phyloP scores from a whole-genome alignment of 2,113 vertebrate genomes.

The Cricetomys ansorgei region DNA sequence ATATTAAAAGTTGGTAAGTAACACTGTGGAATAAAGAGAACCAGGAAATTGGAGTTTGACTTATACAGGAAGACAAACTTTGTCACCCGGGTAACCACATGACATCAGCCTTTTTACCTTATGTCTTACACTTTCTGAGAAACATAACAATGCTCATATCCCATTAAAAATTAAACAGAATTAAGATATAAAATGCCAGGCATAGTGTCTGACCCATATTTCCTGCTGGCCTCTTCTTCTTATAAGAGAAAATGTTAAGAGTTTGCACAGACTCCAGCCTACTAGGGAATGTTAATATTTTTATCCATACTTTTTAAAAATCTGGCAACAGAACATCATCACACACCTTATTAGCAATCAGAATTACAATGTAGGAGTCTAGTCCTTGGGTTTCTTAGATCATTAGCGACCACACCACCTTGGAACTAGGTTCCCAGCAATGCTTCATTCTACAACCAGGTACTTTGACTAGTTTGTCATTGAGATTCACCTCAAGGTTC shows the following conservation, averaged over 20 bases:
- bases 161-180: not conserved
- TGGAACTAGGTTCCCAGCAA: no score
- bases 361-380: conserved; percentile 57
- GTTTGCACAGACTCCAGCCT: not conserved
- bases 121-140: conserved; percentile 13
- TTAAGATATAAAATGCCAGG: conserved; percentile 43
- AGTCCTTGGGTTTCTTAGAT: conserved; percentile 10
- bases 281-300: not conserved
- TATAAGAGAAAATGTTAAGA: conserved; percentile 47
- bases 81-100: not conserved
- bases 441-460: no score
- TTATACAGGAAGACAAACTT: not conserved
- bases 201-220: not conserved
- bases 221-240: not conserved
- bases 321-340: conserved; percentile 9
- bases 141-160: not conserved
- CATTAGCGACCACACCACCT: not conserved
- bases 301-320: conserved; percentile 15
- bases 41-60: not conserved
- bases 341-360: not conserved
- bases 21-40: not conserved
- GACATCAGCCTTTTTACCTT: not conserved
- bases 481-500: not conserved
- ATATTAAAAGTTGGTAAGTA: conserved; percentile 39
- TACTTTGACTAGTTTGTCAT: not conserved